These are phyloP conservation scores for Seriola dumerili DNA, from an alignment of 2,113 vertebrate genomes.

Conservation along the genomic window DNA sequence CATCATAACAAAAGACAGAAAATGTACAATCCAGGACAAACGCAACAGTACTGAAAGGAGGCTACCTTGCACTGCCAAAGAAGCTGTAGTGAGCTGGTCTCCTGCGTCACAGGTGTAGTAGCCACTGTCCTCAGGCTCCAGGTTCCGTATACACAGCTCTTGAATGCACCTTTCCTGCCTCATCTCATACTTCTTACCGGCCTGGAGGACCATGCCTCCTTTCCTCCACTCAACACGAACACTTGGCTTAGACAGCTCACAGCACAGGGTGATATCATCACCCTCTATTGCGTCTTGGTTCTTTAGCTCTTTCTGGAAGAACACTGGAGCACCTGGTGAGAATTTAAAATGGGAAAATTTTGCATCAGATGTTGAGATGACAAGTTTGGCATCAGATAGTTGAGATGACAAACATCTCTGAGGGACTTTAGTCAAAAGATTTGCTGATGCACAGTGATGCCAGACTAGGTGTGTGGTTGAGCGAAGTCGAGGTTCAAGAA, in stretches of 20 bases:
- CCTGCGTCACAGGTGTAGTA: conserved; percentile 92
- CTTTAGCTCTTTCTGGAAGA: conserved; percentile 88
- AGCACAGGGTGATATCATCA: conserved; percentile 83
- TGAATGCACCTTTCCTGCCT: conserved; percentile 83
- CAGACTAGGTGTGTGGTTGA: conserved; percentile 29
- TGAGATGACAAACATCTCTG: conserved; percentile 28
- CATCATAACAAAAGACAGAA: conserved; percentile 12
- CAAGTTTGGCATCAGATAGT: conserved; percentile 13
- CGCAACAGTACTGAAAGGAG: conserved; percentile 20
- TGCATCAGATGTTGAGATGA: conserved; percentile 26
- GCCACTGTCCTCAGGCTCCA: conserved; percentile 89
- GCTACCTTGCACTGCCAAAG: conserved; percentile 91
- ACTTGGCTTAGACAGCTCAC: conserved; percentile 86
- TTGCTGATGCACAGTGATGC: conserved; percentile 20
- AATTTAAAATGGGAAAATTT: conserved; percentile 53
- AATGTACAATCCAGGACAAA: conserved; percentile 12
- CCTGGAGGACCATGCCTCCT: conserved; percentile 86
- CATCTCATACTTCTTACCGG: conserved; percentile 88
- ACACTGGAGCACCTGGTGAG: conserved; percentile 82
- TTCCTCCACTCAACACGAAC: conserved; percentile 90
- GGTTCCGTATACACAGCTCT: conserved; percentile 85
- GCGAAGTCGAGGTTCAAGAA: conserved; percentile 41
- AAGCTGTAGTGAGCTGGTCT: conserved; percentile 89
- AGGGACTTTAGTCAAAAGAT: conserved; percentile 11
- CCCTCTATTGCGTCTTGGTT: conserved; percentile 87